A percentile compares a stretch with the other conserved stretches of the same genome.
phyloP scores from a whole-genome alignment of 2,797 vertebrate species.

The Tolypeutes matacus region DNA sequence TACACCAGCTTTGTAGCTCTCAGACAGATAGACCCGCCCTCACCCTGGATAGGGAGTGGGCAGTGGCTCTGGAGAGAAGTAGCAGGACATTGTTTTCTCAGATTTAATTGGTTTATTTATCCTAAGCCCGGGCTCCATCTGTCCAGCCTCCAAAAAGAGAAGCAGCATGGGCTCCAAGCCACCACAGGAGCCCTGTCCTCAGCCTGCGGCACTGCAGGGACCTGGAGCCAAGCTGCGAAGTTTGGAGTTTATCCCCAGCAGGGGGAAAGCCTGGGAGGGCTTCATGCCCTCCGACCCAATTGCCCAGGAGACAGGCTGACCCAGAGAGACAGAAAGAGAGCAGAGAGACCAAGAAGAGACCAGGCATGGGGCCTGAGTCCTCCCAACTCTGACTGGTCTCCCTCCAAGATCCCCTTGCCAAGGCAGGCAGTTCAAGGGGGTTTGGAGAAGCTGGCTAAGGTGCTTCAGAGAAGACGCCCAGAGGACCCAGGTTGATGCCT shows the following conservation, averaged over 20 bases:
- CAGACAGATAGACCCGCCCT: conserved; percentile 74
- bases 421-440: not conserved
- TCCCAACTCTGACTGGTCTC: not conserved
- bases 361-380: not conserved
- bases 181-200: conserved; percentile 82
- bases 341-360: not conserved
- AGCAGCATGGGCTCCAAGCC: conserved; percentile 80
- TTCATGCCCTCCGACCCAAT: not conserved
- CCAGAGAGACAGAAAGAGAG: not conserved
- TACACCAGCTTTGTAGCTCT: not conserved
- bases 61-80: conserved; percentile 81
- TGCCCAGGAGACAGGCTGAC: not conserved
- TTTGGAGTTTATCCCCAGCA: not conserved
- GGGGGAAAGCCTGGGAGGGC: not conserved
- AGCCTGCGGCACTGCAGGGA: conserved; percentile 19
- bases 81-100: conserved; percentile 93
- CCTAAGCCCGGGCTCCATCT: conserved; percentile 89
- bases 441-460: not conserved
- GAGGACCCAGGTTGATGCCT: not conserved
- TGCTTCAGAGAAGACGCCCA: not conserved
- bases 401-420: not conserved
- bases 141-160: conserved; percentile 87
- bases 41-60: conserved; percentile 82
- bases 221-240: not conserved
- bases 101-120: conserved; percentile 95